phyloP scores from a whole-genome alignment of 2,113 vertebrate species.

The Varanus salvator region DNA sequence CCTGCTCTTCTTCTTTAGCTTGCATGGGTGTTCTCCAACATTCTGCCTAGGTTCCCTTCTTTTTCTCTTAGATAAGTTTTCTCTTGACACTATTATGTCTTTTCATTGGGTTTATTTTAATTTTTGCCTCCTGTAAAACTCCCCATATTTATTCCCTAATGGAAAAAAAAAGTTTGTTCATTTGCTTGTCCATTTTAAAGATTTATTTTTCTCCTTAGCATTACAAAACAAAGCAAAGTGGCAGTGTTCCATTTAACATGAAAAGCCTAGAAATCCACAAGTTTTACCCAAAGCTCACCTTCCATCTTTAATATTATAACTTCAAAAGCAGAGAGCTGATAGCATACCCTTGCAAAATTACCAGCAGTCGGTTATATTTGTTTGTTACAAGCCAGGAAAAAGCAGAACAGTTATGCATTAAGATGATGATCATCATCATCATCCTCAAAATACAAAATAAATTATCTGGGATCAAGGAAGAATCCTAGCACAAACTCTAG shows the following conservation, averaged over 20 bases:
- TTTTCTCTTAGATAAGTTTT: neutral
- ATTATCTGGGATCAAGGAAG: constrained; percentile 41
- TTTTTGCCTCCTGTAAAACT: neutral
- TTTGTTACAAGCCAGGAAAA: constrained; percentile 6
- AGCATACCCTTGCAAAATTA: neutral
- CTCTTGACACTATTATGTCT: neutral
- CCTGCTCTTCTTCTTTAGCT: neutral
- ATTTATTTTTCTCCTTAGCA: neutral
- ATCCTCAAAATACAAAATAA: neutral
- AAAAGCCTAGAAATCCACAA: neutral
- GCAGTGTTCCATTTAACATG: neutral
- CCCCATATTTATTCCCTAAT: neutral
- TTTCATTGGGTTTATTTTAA: no score
- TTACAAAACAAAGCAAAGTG: neutral
- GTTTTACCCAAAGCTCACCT: neutral
- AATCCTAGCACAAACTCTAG: constrained; percentile 41
- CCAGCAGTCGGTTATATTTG: constrained; percentile 7
- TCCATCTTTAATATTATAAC: neutral
- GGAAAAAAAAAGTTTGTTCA: no score
- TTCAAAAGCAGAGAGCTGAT: neutral
- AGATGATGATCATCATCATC: constrained; percentile 26
- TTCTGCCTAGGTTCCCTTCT: neutral
- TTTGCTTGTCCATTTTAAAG: neutral
- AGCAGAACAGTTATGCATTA: constrained; percentile 35
- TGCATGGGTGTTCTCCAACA: neutral